Evolutionary conservation across 2,888 invertebrate species (phyloP).

Genomic region (Scrobipalpa costella): DNA sequence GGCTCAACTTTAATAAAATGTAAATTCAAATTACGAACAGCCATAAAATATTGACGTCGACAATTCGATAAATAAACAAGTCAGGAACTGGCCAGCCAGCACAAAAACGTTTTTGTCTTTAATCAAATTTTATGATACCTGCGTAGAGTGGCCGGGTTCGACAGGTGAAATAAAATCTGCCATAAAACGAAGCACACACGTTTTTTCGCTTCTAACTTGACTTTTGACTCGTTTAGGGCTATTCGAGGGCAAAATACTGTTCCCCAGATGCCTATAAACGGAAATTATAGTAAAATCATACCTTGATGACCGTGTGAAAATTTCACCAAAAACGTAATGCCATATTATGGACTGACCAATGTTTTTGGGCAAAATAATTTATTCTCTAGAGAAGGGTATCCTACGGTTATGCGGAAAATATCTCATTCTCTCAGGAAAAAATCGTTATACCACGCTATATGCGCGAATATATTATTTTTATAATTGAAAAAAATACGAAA

Average conservation of each 20-base stretch:
- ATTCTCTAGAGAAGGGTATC: too few relatives aligned
- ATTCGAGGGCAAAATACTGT: neutral
- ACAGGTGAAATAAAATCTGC: conserved; percentile 10
- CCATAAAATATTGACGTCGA: conserved; percentile 8
- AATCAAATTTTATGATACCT: conserved; percentile 3
- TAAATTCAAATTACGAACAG: conserved; percentile 9
- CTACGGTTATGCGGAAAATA: too few relatives aligned
- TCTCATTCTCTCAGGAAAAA: too few relatives aligned
- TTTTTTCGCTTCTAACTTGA: conserved; percentile 8
- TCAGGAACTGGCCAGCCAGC: neutral
- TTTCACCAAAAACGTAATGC: neutral
- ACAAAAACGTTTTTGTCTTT: conserved; percentile 7
- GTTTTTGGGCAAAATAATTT: too few relatives aligned
- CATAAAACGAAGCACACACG: neutral
- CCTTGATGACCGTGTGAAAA: neutral
- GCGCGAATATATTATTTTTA: too few relatives aligned
- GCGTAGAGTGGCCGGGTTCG: neutral
- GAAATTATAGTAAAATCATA: neutral
- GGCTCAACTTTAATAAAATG: conserved; percentile 5
- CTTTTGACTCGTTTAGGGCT: neutral
- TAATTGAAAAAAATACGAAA: too few relatives aligned
- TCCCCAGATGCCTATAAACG: conserved; percentile 4
- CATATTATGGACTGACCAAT: too few relatives aligned
- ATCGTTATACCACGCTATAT: too few relatives aligned
- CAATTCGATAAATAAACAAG: neutral